Evolutionary conservation across 2,888 invertebrate genomes (phyloP), one percentile per base, ranked within the genome.

Genomic region (Gonocerus acuteangulatus): DNA sequence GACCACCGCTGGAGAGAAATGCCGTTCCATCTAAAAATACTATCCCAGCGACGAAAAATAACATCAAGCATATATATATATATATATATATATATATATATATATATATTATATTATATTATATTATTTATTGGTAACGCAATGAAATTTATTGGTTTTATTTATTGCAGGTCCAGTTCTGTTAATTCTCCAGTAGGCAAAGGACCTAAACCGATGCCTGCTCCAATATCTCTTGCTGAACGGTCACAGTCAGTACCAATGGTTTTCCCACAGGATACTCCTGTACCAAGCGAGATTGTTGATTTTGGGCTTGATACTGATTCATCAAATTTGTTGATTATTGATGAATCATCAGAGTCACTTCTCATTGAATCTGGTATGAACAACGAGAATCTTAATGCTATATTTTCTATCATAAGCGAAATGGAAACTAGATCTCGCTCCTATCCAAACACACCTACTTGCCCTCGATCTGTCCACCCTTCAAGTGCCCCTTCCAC

Each of bases 221-320:
- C 22, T 27, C 39, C 48, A 21, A 16, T 51, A 18, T 19, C 48
- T 15, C 36, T 27, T 49, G 36, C 39, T 15, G 59, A 59, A 27
- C 34, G 65, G 32, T 65, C 65, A 3, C 65, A 65, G 56, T 63
- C 62, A 23, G 65, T 65, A n/a, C 65, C 65, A 23, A 57, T 62
- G 19, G 39, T 51, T 6, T 61, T 65, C 32, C 61, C 63, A 9
- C 62, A 65, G 23, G 48, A 59, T 48, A 65, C 65, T 23, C 65
- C 65, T 16, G 65, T 65, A 2, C 65, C 65, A 6, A 60, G 60
- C 13, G 65, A 65, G 48, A 34, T 48, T 3, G 44, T 61, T 18
- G 65, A 65, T 21, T 65, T 65, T 47, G 61, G 59, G 16, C 48
- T 62, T 49, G 61, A 61, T 4, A 63, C 65, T 4, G 65, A 65